These are phyloP conservation scores for Eubasilissa regina DNA, from an alignment of 1,140 invertebrate species.

Conservation along the genomic window DNA sequence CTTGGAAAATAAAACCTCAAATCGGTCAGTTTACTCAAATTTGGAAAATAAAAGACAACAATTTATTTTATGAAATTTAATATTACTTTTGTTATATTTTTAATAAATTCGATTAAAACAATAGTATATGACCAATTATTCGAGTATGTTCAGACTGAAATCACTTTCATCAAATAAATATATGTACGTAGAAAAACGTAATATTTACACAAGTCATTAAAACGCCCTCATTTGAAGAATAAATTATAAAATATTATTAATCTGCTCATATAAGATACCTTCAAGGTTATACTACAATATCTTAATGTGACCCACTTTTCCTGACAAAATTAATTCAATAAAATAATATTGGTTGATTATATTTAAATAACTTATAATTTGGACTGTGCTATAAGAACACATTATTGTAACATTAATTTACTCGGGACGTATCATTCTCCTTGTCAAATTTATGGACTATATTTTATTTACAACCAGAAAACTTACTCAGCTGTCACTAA, in stretches of 20 bases:
- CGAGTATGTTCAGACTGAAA: constrained; percentile 58
- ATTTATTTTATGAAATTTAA: constrained; percentile 60
- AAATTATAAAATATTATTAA: constrained; percentile 24
- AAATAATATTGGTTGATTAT: no score
- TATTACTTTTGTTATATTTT: constrained; percentile 61
- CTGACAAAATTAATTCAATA: no score
- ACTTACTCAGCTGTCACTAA: no score
- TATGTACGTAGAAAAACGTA: constrained; percentile 59
- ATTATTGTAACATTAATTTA: no score
- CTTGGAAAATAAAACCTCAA: no score
- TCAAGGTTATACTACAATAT: not conserved
- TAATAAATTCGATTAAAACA: constrained; percentile 60
- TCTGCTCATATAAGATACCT: not conserved
- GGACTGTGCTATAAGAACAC: no score
- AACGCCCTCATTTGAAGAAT: constrained; percentile 17
- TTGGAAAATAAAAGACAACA: constrained; percentile 45
- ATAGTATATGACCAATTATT: constrained; percentile 57
- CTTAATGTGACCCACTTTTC: not conserved
- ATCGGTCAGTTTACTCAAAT: no score
- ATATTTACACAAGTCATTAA: constrained; percentile 57
- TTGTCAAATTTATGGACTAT: no score
- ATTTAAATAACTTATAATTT: no score
- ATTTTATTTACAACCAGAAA: no score
- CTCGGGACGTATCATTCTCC: no score
- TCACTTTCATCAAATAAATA: constrained; percentile 58